Evolutionary conservation across 2,113 vertebrate species (phyloP), one percentile per base, ranked within the genome.

Genomic region (Onychostoma macrolepis): DNA sequence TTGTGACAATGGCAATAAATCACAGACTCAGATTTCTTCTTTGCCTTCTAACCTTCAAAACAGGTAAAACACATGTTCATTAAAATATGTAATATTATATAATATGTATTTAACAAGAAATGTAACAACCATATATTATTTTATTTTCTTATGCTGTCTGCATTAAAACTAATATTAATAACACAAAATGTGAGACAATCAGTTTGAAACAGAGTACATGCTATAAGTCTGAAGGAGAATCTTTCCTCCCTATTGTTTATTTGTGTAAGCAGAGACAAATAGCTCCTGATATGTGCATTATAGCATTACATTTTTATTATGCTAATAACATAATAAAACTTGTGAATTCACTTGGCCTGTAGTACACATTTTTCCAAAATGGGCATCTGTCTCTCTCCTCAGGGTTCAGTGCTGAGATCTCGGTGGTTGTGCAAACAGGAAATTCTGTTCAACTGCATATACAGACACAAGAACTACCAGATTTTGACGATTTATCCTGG

Each of bases 331-430:
- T 50, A 17, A 53, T 19, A 53, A 53, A 53, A 53, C 50, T 19
- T 0, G 1, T 24, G 21, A 24, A 58, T 24, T 58, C 4, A 3
- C 21, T 56, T 56, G 17, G 19, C 6, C 53, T 56, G 19, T 21
- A 9, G 56, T 24, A 24, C 19, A 24, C 2, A 9, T 58, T 58
- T 24, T 56, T 24, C 2, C 6, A 3, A 24, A 58, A 24, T 58
- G 19, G 53, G 19, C 6, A 9, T 85, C 1, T 81, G 26, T 56
- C 48, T 77, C 2, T 82, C 21, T 87, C 12, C 28, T 53, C 53
- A 87, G 86, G 13, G 67, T 76, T 8, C 36, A 33, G 48, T 76
- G 36, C 56, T 65, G 53, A 41, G n/a, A 43, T 43, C 36, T 45
- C 19, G 2, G 53, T 83, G 80, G 26, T 45, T 81, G 33, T 53